Evolutionary conservation across 2,888 invertebrate genomes (phyloP), one percentile per base, ranked within the genome.

Genomic region (Opisthograptis luteolata): DNA sequence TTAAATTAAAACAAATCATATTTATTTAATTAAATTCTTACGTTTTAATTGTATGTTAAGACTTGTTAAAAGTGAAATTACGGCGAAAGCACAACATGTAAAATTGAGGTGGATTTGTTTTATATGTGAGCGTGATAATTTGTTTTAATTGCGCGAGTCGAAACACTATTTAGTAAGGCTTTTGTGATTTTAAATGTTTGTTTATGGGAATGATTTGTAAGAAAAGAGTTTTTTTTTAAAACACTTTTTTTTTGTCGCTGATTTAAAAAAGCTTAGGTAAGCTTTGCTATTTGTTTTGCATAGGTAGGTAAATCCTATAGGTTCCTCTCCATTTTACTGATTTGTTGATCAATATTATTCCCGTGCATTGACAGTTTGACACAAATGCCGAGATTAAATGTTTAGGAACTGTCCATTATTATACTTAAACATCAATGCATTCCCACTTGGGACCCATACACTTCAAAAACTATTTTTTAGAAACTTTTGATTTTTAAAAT

Each of bases 41-140:
- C 55, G 49, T 34, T 52, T 41, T 42, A 45, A 52, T 60, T 58
- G 47, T 53, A 63, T 48, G 56, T 57, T 40, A 39, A 24, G 28
- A 44, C 39, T 15, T 58, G 54, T 58, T 62, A 51, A 73, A 73
- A 78, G 76, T 72, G 72, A 76, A 76, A 76, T 66, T 66, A 62
- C 56, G 43, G 58, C 62, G 71, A 74, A 73, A 75, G 69, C 58
- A 63, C 55, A 45, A 49, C 40, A 48, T 56, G 53, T 57, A 56
- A 53, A 60, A 56, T 43, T 15, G 31, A 37, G 17, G 31, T 40
- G 39, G 39, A 17, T 47, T 45, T 45, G 44, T 45, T 40, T 51
- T 32, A 42, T 48, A 43, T 12, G 4, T 28, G 32, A 13, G 41
- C 24, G 43, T 17, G 36, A 42, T 55, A 40, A 42, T 52, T 42